A percentile compares a stretch with the other conserved stretches of the same genome.
Conservation (phyloP, 2,888 invertebrate species). For the Latrodectus elegans region DNA sequence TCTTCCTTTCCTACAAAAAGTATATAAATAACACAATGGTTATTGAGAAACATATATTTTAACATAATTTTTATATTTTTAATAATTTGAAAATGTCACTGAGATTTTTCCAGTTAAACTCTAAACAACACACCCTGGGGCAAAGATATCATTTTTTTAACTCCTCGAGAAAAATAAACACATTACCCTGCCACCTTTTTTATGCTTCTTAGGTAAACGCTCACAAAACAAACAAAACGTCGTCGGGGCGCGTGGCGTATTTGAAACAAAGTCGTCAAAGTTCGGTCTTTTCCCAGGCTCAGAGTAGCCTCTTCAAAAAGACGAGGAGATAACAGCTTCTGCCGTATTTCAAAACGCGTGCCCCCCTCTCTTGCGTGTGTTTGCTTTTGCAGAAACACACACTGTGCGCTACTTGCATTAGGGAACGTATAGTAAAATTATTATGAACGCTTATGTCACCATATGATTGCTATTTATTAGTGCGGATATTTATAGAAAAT, state of each 20-base stretch:
- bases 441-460: no score
- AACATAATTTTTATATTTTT: no score
- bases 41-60: no score
- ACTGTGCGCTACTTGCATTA: neutral
- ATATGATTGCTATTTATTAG: no score
- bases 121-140: no score
- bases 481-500: no score
- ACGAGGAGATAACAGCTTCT: constrained; percentile 36
- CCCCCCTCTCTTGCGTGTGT: neutral
- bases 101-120: no score
- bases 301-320: constrained; percentile 28
- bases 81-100: no score
- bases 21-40: no score
- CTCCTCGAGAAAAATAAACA: constrained; percentile 14
- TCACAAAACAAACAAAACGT: constrained; percentile 18
- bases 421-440: no score
- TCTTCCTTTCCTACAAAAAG: no score
- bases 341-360: constrained; percentile 45
- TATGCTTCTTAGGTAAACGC: neutral
- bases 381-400: neutral
- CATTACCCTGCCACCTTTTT: constrained; percentile 13
- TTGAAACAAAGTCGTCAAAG: constrained; percentile 39
- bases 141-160: no score
- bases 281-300: constrained; percentile 12
- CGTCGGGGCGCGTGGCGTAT: constrained; percentile 10